phyloP scores from a whole-genome alignment of 92 coral and sea anemone genomes.

The Umimayanthus chanpuru region DNA sequence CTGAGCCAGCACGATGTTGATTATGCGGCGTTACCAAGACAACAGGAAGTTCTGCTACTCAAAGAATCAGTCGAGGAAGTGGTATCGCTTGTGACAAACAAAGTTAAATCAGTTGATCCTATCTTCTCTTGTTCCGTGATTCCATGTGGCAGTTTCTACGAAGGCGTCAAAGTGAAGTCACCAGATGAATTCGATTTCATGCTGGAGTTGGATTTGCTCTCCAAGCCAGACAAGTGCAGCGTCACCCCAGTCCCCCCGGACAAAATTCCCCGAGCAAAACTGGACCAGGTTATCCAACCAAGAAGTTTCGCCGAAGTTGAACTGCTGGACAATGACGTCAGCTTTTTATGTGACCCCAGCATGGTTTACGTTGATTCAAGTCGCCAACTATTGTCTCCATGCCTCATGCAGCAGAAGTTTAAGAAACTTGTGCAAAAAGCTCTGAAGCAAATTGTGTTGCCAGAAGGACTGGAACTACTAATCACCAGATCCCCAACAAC shows the following conservation, averaged over 20 bases:
- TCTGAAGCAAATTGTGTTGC: background rate
- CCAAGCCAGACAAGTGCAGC: background rate
- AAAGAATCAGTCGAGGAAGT: background rate
- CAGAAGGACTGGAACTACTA: background rate
- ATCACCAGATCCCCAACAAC: background rate
- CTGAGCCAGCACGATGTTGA: background rate
- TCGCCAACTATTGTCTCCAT: background rate
- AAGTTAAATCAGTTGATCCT: background rate
- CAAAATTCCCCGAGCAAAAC: background rate
- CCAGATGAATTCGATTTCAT: conserved; percentile 4
- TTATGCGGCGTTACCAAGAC: conserved; percentile 6
- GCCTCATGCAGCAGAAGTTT: background rate
- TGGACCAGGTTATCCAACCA: background rate
- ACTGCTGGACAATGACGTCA: background rate
- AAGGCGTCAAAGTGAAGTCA: background rate
- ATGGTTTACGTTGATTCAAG: background rate
- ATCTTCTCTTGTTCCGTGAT: background rate
- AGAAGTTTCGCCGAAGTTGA: background rate
- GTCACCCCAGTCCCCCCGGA: too few species aligned
- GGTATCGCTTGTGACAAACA: background rate
- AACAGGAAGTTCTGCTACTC: background rate
- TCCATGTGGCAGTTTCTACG: conserved; percentile 14
- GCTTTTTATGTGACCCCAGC: background rate
- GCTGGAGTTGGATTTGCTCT: background rate
- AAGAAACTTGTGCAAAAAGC: background rate